phyloP scores from a whole-genome alignment of 2,888 invertebrate species.

The Thymelicus sylvestris region DNA sequence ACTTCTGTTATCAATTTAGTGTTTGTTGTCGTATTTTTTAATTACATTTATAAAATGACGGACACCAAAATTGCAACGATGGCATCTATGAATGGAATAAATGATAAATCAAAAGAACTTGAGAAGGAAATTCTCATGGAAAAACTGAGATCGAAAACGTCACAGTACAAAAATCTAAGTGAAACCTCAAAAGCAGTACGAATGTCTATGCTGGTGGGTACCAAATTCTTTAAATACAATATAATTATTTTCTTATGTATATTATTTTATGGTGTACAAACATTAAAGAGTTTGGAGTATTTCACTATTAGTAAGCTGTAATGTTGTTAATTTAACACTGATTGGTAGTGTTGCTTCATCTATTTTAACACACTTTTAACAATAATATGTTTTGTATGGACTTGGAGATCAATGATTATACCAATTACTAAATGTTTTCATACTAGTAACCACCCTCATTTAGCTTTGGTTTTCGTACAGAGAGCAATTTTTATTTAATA shows the following conservation, averaged over 20 bases:
- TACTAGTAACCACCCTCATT: too few relatives aligned
- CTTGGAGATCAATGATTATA: too few relatives aligned
- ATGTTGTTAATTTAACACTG: not conserved
- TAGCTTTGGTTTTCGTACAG: too few relatives aligned
- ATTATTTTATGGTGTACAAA: too few relatives aligned
- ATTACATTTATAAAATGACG: constrained; percentile 58
- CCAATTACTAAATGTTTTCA: too few relatives aligned
- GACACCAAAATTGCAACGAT: constrained; percentile 66
- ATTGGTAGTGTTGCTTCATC: not conserved
- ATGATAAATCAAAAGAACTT: constrained; percentile 79
- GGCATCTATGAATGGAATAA: constrained; percentile 63
- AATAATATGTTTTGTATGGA: constrained; percentile 2
- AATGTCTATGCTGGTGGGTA: constrained; percentile 92
- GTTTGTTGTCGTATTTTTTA: constrained; percentile 48
- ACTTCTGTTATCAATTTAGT: constrained; percentile 48
- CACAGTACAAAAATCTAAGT: constrained; percentile 91
- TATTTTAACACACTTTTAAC: not conserved
- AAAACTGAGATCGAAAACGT: constrained; percentile 92
- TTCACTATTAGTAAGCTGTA: too few relatives aligned
- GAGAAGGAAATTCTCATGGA: constrained; percentile 96
- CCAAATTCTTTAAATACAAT: not conserved
- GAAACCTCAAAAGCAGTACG: constrained; percentile 95
- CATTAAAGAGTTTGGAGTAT: too few relatives aligned
- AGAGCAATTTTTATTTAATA: too few relatives aligned
- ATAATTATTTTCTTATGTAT: too few relatives aligned